These are phyloP conservation scores for Gisinianus flammeolus DNA, from an alignment of 2,888 invertebrate genomes.

Conservation along the genomic window DNA sequence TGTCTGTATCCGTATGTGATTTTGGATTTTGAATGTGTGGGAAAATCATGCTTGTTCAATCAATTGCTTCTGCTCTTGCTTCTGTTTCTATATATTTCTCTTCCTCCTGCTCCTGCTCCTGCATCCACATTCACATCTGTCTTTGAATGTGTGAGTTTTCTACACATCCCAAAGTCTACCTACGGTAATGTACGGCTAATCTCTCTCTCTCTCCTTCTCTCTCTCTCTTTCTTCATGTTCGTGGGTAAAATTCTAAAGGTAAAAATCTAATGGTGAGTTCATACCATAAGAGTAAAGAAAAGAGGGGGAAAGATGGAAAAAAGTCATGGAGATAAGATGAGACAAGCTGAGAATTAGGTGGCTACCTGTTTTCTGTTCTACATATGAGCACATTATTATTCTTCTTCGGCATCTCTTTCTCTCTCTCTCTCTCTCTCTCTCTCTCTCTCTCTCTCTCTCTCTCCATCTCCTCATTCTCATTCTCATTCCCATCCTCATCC, in stretches of 20 bases:
- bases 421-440: too few species aligned
- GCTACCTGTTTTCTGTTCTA: constrained; percentile 5
- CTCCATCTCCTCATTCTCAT: too few species aligned
- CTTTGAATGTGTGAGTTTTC: background rate
- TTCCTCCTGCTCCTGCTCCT: background rate
- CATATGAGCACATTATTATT: background rate
- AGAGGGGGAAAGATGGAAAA: background rate
- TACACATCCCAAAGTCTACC: background rate
- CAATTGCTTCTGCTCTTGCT: constrained; percentile 40
- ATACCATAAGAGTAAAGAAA: constrained; percentile 38
- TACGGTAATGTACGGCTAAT: constrained; percentile 13
- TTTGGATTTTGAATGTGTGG: constrained; percentile 45
- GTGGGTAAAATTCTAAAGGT: background rate
- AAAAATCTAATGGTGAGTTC: background rate
- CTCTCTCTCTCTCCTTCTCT: background rate
- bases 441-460: too few species aligned
- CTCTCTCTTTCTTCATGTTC: background rate
- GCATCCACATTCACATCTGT: background rate
- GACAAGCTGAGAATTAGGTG: constrained; percentile 34
- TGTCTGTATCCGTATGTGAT: constrained; percentile 49
- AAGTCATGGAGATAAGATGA: background rate
- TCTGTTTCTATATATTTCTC: background rate
- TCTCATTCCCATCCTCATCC: too few species aligned
- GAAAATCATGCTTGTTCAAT: constrained; percentile 55
- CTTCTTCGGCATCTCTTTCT: background rate